These are phyloP conservation scores for Enteromius radiatus DNA, from an alignment of 2,797 vertebrate species.

Conservation along the genomic window DNA sequence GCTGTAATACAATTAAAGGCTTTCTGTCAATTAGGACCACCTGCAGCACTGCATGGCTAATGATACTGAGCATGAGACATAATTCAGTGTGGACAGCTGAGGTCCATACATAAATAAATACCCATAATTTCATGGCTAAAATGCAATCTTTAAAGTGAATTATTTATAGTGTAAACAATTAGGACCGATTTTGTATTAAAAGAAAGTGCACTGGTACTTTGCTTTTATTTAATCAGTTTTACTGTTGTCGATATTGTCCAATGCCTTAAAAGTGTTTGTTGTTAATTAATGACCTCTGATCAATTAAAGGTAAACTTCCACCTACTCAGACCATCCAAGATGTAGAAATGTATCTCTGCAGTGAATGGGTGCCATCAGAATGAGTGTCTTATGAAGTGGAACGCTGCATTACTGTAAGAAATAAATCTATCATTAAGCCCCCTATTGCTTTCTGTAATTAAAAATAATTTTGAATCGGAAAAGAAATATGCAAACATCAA, in stretches of 20 bases:
- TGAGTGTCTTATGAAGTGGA: not conserved
- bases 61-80: not conserved
- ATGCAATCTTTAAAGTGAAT: not conserved
- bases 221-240: not conserved
- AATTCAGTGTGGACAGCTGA: not conserved
- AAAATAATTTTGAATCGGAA: not conserved
- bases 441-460: not conserved
- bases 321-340: not conserved
- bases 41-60: constrained; percentile 17
- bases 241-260: not conserved
- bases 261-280: constrained; percentile 1
- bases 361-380: not conserved
- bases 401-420: not conserved
- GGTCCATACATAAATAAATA: not conserved
- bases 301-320: not conserved
- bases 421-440: not conserved
- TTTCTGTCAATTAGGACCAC: constrained; percentile 39
- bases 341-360: not conserved
- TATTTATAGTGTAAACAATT: not conserved
- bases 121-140: not conserved
- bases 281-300: not conserved
- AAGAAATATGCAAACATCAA: not conserved
- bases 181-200: not conserved
- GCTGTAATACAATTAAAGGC: constrained; percentile 41
- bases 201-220: not conserved